phyloP scores from a whole-genome alignment of 2,797 vertebrate genomes.

The Melanotaenia maccullochi region DNA sequence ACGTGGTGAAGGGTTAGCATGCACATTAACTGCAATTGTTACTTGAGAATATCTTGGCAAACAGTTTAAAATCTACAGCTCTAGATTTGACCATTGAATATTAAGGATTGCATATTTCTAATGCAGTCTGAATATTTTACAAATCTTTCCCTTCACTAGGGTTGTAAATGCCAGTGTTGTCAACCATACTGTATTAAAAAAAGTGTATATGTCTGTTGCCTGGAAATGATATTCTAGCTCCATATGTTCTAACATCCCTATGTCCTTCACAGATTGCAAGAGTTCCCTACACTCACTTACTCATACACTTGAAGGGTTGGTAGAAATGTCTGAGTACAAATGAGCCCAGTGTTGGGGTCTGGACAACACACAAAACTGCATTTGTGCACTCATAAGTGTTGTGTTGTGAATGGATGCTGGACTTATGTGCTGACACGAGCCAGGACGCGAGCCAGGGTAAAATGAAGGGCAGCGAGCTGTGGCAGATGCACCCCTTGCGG shows the following conservation, averaged over 20 bases:
- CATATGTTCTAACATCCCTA: conserved; percentile 45
- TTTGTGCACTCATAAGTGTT: conserved; percentile 30
- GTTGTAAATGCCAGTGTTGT: conserved; percentile 32
- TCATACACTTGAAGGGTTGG: conserved; percentile 11
- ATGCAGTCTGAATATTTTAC: conserved; percentile 3
- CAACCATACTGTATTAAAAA: conserved; percentile 10
- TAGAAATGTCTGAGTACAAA: conserved; percentile 37
- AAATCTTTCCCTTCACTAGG: conserved; percentile 1
- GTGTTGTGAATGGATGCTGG: conserved; percentile 35
- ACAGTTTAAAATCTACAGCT: not conserved
- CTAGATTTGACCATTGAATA: not conserved
- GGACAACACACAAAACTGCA: conserved; percentile 33
- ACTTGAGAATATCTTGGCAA: not conserved
- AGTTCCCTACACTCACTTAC: conserved; percentile 34
- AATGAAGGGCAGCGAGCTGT: conserved; percentile 59
- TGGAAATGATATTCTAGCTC: conserved; percentile 37
- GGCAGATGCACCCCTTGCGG: conserved; percentile 56
- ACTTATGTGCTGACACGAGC: conserved; percentile 38
- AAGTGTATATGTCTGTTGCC: conserved; percentile 29
- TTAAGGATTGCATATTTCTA: not conserved
- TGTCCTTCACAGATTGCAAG: conserved; percentile 60
- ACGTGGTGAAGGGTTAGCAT: not conserved
- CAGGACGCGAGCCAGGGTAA: conserved; percentile 33
- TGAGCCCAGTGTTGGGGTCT: conserved; percentile 19
- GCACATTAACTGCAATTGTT: not conserved